Conservation (phyloP, 1,140 invertebrate genomes). For the Chrysopa pallens region DNA sequence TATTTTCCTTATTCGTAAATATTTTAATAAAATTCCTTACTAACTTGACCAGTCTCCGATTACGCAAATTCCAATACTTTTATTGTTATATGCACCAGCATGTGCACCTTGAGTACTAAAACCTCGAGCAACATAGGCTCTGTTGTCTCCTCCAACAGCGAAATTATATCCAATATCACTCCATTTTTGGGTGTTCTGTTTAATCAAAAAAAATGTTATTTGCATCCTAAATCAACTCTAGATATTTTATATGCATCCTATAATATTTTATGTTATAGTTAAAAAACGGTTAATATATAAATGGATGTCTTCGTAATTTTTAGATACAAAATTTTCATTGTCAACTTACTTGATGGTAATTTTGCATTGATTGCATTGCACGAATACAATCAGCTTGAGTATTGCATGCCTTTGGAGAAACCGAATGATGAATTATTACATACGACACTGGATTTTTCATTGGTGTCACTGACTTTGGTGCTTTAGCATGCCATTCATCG, state of each 20-base stretch:
- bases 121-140: slow-evolving; percentile 54
- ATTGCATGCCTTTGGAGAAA: slow-evolving; percentile 35
- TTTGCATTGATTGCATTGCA: slow-evolving; percentile 35
- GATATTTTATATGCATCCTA: not conserved
- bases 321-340: slow-evolving; percentile 26
- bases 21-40: not conserved
- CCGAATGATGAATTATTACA: slow-evolving; percentile 62
- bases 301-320: not conserved
- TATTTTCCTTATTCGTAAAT: too few relatives aligned
- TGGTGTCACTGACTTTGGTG: slow-evolving; percentile 22
- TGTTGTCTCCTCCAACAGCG: slow-evolving; percentile 59
- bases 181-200: slow-evolving; percentile 34
- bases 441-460: slow-evolving; percentile 43
- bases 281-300: not conserved
- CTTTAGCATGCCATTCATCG: slow-evolving; percentile 39
- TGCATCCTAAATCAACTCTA: not conserved
- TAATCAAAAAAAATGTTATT: too few relatives aligned
- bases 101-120: slow-evolving; percentile 56
- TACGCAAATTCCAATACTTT: slow-evolving; percentile 8
- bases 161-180: slow-evolving; percentile 60
- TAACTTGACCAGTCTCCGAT: slow-evolving; percentile 2
- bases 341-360: slow-evolving; percentile 27
- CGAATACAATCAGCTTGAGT: slow-evolving; percentile 26
- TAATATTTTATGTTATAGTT: slow-evolving; percentile 25
- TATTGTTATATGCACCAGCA: slow-evolving; percentile 21